Percentiles rank a stretch among this genome's conserved stretches.
Evolutionary conservation across 2,888 invertebrate genomes (phyloP).

Genomic region (Priocnemis perturbator): DNA sequence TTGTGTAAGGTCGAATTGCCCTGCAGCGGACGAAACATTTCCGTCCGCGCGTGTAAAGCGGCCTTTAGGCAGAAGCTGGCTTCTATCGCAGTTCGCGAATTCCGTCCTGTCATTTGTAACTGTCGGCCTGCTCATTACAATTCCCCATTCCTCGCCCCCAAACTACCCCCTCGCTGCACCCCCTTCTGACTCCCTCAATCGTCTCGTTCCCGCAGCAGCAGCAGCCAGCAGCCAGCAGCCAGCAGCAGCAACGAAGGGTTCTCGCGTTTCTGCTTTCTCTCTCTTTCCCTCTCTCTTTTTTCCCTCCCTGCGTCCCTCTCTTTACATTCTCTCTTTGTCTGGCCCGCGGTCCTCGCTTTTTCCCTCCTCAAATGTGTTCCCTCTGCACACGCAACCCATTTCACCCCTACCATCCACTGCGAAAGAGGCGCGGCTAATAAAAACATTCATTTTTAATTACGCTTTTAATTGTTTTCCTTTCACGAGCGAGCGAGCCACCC

Average conservation of each 20-base stretch:
- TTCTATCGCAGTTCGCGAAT: conserved; percentile 75
- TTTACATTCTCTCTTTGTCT: conserved; percentile 37
- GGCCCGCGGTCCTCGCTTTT: conserved; percentile 11
- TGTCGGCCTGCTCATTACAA: conserved; percentile 76
- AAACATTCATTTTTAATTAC: conserved; percentile 61
- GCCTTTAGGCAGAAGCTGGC: conserved; percentile 71
- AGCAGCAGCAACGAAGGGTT: conserved; percentile 49
- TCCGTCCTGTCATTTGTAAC: conserved; percentile 76
- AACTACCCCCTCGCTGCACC: conserved; percentile 48
- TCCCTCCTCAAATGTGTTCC: not conserved
- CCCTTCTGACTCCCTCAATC: conserved; percentile 39
- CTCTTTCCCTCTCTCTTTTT: conserved; percentile 40
- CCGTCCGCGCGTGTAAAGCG: conserved; percentile 67
- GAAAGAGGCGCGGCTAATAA: conserved; percentile 51
- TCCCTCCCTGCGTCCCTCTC: conserved; percentile 42
- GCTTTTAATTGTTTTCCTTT: conserved; percentile 51
- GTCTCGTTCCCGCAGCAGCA: conserved; percentile 49
- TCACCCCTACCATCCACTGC: conserved; percentile 42
- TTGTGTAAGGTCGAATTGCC: conserved; percentile 56
- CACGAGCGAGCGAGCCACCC: conserved; percentile 10
- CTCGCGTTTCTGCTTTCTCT: conserved; percentile 50
- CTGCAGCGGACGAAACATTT: conserved; percentile 60
- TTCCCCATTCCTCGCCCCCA: conserved; percentile 73
- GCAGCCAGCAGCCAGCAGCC: conserved; percentile 43
- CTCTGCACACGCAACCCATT: conserved; percentile 57